Evolutionary conservation across 2,888 invertebrate species (phyloP).

Genomic region (Torymus tubicola): DNA sequence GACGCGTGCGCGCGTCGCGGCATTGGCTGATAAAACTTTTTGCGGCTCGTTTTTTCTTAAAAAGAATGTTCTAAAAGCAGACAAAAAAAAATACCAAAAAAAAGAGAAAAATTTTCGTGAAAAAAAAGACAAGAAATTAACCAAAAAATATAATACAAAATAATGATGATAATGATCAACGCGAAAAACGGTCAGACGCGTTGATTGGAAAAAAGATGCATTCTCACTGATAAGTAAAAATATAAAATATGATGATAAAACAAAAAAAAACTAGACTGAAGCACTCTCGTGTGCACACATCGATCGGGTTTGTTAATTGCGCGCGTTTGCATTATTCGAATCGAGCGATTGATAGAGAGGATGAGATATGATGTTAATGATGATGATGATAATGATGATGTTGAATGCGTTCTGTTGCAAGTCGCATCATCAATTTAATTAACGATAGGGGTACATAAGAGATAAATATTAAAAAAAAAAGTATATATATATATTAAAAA

Average conservation of each 20-base stretch:
- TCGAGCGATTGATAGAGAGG: conserved; percentile 28
- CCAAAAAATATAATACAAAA: conserved; percentile 2
- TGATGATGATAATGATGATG: no score
- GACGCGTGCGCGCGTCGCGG: conserved; percentile 15
- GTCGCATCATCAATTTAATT: conserved; percentile 35
- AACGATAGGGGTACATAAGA: conserved; percentile 13
- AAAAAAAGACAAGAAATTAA: conserved; percentile 6
- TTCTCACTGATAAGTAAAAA: conserved; percentile 22
- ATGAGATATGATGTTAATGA: background rate
- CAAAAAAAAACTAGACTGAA: conserved; percentile 50
- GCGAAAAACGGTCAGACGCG: background rate
- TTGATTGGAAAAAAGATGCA: conserved; percentile 12
- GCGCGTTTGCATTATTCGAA: conserved; percentile 31
- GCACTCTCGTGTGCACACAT: conserved; percentile 39
- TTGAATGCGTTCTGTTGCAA: conserved; percentile 13
- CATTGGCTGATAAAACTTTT: conserved; percentile 37
- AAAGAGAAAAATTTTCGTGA: conserved; percentile 8
- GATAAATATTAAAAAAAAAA: conserved; percentile 7
- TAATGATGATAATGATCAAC: conserved; percentile 3
- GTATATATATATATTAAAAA: background rate
- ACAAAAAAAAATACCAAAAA: conserved; percentile 38
- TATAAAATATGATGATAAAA: conserved; percentile 20
- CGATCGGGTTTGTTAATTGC: conserved; percentile 42
- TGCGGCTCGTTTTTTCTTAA: conserved; percentile 48
- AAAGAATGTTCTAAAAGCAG: conserved; percentile 12